Evolutionary conservation across 1,140 invertebrate genomes (phyloP).

Genomic region (Leptestheria dahalacensis): DNA sequence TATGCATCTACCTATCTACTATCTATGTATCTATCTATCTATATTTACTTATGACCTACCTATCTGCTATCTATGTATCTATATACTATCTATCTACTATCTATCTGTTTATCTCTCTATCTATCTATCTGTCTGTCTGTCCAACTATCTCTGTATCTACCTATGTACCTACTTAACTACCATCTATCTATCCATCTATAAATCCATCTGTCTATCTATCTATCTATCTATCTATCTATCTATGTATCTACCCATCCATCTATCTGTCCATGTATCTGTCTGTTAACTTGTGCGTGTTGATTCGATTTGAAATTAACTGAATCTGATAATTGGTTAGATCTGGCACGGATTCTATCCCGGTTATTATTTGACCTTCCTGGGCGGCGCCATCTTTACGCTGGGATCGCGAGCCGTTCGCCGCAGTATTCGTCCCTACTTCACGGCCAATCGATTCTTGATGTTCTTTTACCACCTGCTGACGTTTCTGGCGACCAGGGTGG

Average conservation of each 20-base stretch:
- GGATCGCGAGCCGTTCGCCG: conserved; percentile 56
- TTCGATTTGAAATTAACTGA: conserved; percentile 66
- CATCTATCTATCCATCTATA: not conserved
- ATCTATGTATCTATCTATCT: too few relatives aligned
- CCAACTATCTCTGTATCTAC: too few relatives aligned
- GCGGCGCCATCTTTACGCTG: conserved; percentile 69
- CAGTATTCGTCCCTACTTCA: conserved; percentile 57
- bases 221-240: not conserved
- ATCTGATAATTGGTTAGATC: conserved; percentile 57
- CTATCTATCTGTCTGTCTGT: not conserved
- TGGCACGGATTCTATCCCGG: conserved; percentile 98
- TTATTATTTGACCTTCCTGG: conserved; percentile 89
- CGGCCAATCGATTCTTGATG: conserved; percentile 41
- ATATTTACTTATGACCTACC: too few relatives aligned
- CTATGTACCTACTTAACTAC: not conserved
- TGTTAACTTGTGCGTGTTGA: conserved; percentile 2
- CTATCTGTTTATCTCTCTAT: not conserved
- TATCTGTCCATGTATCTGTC: not conserved
- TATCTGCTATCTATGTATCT: too few relatives aligned
- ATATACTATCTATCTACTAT: too few relatives aligned
- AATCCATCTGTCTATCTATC: not conserved
- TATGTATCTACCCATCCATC: too few relatives aligned
- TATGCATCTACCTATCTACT: too few relatives aligned
- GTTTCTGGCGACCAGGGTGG: conserved; percentile 57
- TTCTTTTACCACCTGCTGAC: conserved; percentile 62